phyloP scores from a whole-genome alignment of 2,113 vertebrate species.

The Eudyptes chrysolophus region DNA sequence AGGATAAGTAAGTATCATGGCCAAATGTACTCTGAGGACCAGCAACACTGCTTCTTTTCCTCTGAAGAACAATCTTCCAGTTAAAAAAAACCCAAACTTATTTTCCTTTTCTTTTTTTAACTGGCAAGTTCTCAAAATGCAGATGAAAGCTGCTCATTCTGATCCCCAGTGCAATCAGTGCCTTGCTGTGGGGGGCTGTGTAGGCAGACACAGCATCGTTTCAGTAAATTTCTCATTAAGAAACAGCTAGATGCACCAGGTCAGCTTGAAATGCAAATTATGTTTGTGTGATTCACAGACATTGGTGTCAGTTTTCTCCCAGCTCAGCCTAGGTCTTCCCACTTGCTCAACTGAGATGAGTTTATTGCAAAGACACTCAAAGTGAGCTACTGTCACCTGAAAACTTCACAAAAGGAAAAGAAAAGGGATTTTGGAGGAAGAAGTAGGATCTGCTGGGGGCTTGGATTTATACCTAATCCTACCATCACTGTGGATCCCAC shows the following conservation, averaged over 20 bases:
- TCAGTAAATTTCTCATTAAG: slow-evolving; percentile 12
- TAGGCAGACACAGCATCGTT: background rate
- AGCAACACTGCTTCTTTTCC: background rate
- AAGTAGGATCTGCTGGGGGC: background rate
- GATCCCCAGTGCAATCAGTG: background rate
- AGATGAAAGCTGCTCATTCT: background rate
- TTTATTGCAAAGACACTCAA: background rate
- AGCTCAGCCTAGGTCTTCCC: background rate
- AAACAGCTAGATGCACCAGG: background rate
- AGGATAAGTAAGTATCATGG: background rate
- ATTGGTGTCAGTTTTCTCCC: background rate
- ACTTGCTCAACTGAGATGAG: background rate
- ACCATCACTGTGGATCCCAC: background rate
- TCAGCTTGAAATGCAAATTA: slow-evolving; percentile 21
- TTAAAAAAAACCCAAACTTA: background rate
- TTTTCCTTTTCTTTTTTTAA: background rate
- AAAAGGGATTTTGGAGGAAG: background rate
- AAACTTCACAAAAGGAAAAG: background rate
- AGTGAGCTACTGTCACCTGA: background rate
- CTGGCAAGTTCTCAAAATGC: background rate
- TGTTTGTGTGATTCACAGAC: background rate
- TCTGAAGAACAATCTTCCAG: background rate
- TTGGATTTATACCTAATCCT: background rate
- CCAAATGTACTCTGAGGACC: background rate
- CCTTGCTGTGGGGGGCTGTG: background rate